These are phyloP conservation scores for Zoanthus solanderi DNA, from an alignment of 92 coral and sea anemone genomes.

Conservation along the genomic window DNA sequence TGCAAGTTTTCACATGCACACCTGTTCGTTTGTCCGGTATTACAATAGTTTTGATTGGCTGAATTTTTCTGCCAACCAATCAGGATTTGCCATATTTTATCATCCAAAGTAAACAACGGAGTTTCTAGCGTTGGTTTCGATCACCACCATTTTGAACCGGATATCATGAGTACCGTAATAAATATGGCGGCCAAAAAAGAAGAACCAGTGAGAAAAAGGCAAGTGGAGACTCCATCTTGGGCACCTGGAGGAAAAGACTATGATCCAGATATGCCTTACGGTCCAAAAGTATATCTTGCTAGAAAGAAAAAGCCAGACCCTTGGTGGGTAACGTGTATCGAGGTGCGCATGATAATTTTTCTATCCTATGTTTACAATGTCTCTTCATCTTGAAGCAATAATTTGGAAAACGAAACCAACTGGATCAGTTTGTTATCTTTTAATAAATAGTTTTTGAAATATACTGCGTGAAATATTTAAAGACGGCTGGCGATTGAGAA, in stretches of 20 bases:
- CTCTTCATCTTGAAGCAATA: not conserved
- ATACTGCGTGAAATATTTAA: not conserved
- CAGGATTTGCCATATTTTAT: constrained; percentile 41
- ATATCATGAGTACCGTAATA: constrained; percentile 60
- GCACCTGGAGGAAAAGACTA: constrained; percentile 93
- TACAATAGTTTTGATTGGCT: constrained; percentile 63
- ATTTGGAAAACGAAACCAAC: not conserved
- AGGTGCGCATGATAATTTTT: constrained; percentile 68
- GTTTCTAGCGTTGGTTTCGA: constrained; percentile 4
- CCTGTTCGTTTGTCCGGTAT: constrained; percentile 42
- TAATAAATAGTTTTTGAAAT: not conserved
- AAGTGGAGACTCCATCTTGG: constrained; percentile 84
- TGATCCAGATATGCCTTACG: constrained; percentile 95
- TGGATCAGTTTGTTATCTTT: not conserved
- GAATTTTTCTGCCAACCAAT: constrained; percentile 32
- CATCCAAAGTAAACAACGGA: not conserved
- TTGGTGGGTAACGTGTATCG: constrained; percentile 97
- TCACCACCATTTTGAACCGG: not conserved
- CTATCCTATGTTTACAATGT: not conserved
- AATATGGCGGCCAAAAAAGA: constrained; percentile 79
- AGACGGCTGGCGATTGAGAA: not conserved
- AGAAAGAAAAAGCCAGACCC: constrained; percentile 96
- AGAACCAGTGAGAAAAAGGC: constrained; percentile 83
- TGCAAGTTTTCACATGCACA: not conserved
- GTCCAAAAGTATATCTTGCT: constrained; percentile 93